A percentile compares a stretch with the other conserved stretches of the same genome.
Evolutionary conservation across 1,140 invertebrate genomes (phyloP).

Genomic region (Episyrphus balteatus): DNA sequence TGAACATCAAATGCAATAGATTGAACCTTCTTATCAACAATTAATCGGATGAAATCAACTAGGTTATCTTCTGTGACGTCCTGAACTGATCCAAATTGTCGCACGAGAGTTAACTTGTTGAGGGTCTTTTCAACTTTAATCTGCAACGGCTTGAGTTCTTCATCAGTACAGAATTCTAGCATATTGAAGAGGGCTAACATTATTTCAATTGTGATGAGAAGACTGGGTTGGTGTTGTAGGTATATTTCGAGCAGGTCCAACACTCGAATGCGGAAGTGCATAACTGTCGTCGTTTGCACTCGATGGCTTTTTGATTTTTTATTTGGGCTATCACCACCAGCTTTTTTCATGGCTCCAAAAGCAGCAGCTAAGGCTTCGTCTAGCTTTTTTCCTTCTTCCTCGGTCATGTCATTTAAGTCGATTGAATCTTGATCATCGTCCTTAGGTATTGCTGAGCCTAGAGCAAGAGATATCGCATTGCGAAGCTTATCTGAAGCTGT

Average conservation of each 20-base stretch:
- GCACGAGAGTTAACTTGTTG: constrained; percentile 47
- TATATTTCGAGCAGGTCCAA: constrained; percentile 61
- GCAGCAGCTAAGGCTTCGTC: constrained; percentile 56
- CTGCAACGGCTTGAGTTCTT: constrained; percentile 54
- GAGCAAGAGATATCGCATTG: constrained; percentile 50
- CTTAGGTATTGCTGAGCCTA: constrained; percentile 40
- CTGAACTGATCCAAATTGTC: constrained; percentile 47
- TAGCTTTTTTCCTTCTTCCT: constrained; percentile 59
- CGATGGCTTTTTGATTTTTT: constrained; percentile 51
- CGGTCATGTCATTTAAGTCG: constrained; percentile 60
- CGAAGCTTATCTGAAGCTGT: constrained; percentile 53
- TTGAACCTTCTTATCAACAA: constrained; percentile 11
- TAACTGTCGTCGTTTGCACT: constrained; percentile 51
- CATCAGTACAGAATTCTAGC: constrained; percentile 50
- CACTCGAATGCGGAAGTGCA: constrained; percentile 56
- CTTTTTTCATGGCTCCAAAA: constrained; percentile 50
- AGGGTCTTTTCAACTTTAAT: constrained; percentile 48
- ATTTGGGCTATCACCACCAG: background rate
- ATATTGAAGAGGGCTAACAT: constrained; percentile 51
- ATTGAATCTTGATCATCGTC: constrained; percentile 56
- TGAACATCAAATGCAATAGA: constrained; percentile 4
- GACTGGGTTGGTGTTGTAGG: constrained; percentile 51
- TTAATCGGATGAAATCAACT: constrained; percentile 38
- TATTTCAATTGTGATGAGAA: constrained; percentile 54
- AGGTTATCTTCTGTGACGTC: constrained; percentile 47